Base-by-base conservation (phyloP, 2,113 vertebrate species). In the Gracilinanus agilis region DNA sequence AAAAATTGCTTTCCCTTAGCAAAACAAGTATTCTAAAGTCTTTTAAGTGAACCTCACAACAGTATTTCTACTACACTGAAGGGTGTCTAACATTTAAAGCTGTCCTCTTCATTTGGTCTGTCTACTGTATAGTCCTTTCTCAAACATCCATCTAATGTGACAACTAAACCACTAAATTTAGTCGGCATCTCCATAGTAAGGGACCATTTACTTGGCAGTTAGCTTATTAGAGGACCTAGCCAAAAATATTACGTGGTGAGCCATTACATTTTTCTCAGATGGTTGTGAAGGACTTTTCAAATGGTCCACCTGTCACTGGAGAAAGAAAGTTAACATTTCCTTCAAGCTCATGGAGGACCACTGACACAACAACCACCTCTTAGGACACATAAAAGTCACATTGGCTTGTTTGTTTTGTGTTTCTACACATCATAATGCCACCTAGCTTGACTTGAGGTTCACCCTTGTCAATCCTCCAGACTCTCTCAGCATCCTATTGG, bases 391-490 rank as follows among this genome's bases (percentile, higher is more conserved):
- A n/a, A 53, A 27, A 90, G 95, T 90, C 94, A 95, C 58, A 27
- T 61, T 91, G 92, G 89, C 91, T 54, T 90, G 89, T 44, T 90
- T 49, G 93, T 88, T 93, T 0, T 90, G 93, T 93, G 94, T 75
- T 49, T 29, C 92, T 13, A 96, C 93, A 96, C 95, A 95, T 96
- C 97, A 97, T 94, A 97, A 97, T 97, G 95, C 93, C 44, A 2
- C 44, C 92, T 24, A 19, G 94, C 95, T 89, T 53, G 40, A 44
- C 92, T 93, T 13, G 0, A 61, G 55, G 58, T 56, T 93, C 58
- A 49, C 67, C 94, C 96, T 92, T 53, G 44, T 53, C 89, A 90
- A 90, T 53, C 58, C 89, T 83, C 53, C 55, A 93, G 29, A 6
- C 88, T 91, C 61, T 53, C 90, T 34, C 67, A 24, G 55, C n/a